phyloP scores from a whole-genome alignment of 2,113 vertebrate genomes.

The Corythornis vintsioides region DNA sequence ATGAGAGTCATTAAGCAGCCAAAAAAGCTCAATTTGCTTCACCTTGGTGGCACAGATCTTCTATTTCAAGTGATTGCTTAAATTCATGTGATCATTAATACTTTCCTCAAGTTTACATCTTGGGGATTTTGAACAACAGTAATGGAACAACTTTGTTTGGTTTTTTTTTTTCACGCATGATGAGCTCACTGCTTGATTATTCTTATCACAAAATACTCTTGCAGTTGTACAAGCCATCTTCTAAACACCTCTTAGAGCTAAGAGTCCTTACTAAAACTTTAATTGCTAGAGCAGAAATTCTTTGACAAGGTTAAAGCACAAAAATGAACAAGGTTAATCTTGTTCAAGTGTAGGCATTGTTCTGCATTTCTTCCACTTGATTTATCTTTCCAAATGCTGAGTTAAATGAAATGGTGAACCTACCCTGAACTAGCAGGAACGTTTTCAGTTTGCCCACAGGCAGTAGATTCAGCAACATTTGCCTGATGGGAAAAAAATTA shows the following conservation, averaged over 20 bases:
- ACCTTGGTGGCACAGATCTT: background rate
- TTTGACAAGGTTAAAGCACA: background rate
- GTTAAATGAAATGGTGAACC: conserved; percentile 11
- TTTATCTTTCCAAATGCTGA: conserved; percentile 24
- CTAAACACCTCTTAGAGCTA: background rate
- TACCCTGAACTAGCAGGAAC: background rate
- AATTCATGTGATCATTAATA: background rate
- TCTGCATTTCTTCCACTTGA: background rate
- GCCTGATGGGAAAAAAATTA: background rate
- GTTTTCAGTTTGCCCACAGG: background rate
- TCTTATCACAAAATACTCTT: background rate
- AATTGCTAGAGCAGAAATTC: background rate
- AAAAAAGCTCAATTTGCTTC: background rate
- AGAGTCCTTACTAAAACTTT: background rate
- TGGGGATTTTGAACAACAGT: background rate
- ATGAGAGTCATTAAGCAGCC: background rate
- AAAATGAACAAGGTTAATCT: background rate
- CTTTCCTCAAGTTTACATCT: background rate
- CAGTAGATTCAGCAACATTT: conserved; percentile 1
- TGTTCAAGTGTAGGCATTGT: background rate
- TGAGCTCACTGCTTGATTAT: background rate
- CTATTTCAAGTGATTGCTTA: background rate
- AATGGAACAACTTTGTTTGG: background rate
- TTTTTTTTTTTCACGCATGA: background rate
- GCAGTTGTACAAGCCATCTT: background rate